Percentiles rank a stretch among this genome's conserved stretches.
Conservation (phyloP, 2,113 vertebrate genomes). For the Isurus oxyrinchus region DNA sequence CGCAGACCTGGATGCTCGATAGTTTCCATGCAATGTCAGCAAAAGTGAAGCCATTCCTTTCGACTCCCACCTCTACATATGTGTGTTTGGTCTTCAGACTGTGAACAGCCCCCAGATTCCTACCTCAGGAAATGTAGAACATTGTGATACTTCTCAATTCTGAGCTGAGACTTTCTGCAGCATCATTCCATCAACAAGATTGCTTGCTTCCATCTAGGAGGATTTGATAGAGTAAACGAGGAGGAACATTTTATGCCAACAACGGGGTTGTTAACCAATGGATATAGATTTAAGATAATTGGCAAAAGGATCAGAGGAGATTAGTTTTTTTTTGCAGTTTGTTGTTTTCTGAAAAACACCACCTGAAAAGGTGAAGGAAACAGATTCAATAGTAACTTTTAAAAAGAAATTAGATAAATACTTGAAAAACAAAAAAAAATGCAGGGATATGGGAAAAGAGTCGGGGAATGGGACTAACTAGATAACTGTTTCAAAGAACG, state of each 20-base stretch:
- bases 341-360: background rate
- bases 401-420: background rate
- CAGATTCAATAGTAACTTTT: background rate
- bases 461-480: background rate
- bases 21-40: background rate
- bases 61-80: background rate
- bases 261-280: background rate
- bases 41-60: background rate
- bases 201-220: background rate
- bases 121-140: background rate
- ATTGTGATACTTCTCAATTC: background rate
- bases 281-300: background rate
- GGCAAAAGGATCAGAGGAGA: background rate
- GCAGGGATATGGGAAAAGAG: background rate
- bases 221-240: background rate
- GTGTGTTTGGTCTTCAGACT: background rate
- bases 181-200: background rate
- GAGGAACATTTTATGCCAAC: background rate
- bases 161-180: background rate
- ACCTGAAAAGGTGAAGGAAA: background rate
- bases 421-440: background rate
- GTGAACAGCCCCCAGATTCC: background rate
- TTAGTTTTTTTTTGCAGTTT: background rate
- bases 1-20: background rate
- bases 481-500: too few relatives aligned